These are phyloP conservation scores for Eupithecia tripunctaria DNA, from an alignment of 2,888 invertebrate genomes.

Conservation along the genomic window DNA sequence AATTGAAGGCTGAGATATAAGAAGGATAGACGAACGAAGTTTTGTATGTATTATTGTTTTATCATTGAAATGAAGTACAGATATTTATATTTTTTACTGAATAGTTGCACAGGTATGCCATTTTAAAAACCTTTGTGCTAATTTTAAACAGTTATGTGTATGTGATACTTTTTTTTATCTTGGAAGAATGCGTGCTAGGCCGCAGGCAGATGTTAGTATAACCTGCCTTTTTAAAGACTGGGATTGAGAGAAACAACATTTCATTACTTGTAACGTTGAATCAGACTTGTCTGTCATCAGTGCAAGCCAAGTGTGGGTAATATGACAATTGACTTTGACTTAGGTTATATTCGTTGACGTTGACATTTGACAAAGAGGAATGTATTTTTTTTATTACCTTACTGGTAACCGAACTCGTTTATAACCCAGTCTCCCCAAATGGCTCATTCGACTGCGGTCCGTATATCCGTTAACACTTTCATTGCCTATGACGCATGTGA, in stretches of 20 bases:
- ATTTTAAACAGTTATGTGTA: conserved; percentile 1
- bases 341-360: too few relatives aligned
- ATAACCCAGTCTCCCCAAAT: too few relatives aligned
- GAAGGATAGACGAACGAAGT: conserved; percentile 1
- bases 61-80: neutral
- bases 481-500: too few relatives aligned
- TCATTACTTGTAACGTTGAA: too few relatives aligned
- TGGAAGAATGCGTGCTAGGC: neutral
- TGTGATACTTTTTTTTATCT: conserved; percentile 12
- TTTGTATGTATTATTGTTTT: conserved; percentile 4
- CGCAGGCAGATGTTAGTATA: neutral
- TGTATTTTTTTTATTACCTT: too few relatives aligned
- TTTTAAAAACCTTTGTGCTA: conserved; percentile 28
- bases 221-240: neutral
- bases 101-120: conserved; percentile 9
- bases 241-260: neutral
- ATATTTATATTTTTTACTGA: conserved; percentile 2
- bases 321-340: too few relatives aligned
- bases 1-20: conserved; percentile 40
- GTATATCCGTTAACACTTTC: too few relatives aligned
- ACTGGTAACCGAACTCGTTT: too few relatives aligned
- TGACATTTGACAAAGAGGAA: too few relatives aligned
- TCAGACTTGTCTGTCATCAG: too few relatives aligned
- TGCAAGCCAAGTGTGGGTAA: too few relatives aligned
- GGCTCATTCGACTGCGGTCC: too few relatives aligned